These are phyloP conservation scores for Esox lucius DNA, from an alignment of 2,797 vertebrate species.

Conservation along the genomic window DNA sequence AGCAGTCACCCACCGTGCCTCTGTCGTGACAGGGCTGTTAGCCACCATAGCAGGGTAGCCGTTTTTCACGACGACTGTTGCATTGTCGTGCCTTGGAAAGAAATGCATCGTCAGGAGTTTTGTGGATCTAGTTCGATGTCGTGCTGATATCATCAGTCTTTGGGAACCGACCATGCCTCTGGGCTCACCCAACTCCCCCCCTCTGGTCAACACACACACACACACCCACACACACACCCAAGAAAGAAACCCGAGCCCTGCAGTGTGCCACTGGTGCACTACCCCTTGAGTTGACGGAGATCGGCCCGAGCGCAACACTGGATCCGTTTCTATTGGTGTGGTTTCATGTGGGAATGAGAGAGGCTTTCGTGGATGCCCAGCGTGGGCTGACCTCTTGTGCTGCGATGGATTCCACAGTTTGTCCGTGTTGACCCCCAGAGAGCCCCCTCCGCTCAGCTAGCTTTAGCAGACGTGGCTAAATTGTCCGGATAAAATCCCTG, in stretches of 20 bases:
- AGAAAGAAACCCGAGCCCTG: background rate
- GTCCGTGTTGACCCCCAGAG: background rate
- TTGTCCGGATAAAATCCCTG: background rate
- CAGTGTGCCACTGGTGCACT: background rate
- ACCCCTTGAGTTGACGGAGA: background rate
- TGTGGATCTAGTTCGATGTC: background rate
- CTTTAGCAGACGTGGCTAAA: background rate
- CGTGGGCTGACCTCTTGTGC: background rate
- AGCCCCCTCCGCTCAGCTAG: background rate
- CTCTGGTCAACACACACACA: background rate
- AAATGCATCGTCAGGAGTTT: background rate
- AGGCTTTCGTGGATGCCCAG: background rate
- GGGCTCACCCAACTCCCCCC: too few species aligned
- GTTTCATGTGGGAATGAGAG: background rate
- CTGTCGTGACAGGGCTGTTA: background rate
- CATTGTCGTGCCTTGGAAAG: background rate
- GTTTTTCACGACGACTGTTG: too few species aligned
- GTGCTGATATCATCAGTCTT: background rate
- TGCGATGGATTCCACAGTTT: background rate
- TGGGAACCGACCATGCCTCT: too few species aligned
- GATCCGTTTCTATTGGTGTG: conserved; percentile 2
- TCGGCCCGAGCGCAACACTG: background rate
- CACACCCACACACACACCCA: background rate
- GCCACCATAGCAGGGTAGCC: background rate
- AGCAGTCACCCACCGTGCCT: background rate